A percentile compares a stretch with the other conserved stretches of the same genome.
These are phyloP conservation scores for Dolichoris vasculosae DNA, from an alignment of 1,140 invertebrate genomes.

Conservation along the genomic window DNA sequence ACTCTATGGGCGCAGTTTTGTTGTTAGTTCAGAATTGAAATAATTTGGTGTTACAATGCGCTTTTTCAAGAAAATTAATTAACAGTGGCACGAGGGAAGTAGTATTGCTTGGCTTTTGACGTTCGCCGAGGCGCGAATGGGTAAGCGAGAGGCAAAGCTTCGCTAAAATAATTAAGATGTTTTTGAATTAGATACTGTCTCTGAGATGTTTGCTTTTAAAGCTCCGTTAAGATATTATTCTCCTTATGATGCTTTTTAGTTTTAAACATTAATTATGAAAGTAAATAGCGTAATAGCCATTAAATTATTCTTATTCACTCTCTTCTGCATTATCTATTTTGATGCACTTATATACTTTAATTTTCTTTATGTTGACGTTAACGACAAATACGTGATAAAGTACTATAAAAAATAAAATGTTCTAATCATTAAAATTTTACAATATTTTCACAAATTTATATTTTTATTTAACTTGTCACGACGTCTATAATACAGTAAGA, in stretches of 20 bases:
- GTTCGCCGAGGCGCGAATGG: not conserved
- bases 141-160: not conserved
- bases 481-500: too few species aligned
- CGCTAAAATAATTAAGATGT: conserved; percentile 30
- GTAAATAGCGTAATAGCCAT: not conserved
- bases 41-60: conserved; percentile 27
- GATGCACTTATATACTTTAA: not conserved
- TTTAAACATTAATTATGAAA: not conserved
- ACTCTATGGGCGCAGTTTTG: not conserved
- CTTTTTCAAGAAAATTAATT: conserved; percentile 49
- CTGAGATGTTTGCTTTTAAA: not conserved
- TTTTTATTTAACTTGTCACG: too few species aligned
- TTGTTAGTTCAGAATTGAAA: not conserved
- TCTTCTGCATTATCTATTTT: not conserved
- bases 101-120: not conserved
- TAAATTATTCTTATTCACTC: not conserved
- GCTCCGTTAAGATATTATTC: not conserved
- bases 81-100: conserved; percentile 3
- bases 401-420: too few species aligned
- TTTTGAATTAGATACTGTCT: conserved; percentile 14
- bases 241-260: not conserved
- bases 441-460: too few species aligned
- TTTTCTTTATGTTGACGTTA: not conserved
- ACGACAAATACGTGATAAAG: not conserved
- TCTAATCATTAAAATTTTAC: too few species aligned